A percentile compares a stretch with the other conserved stretches of the same genome.
phyloP scores from a whole-genome alignment of 2,888 invertebrate genomes.

The Drosophila neotestacea region DNA sequence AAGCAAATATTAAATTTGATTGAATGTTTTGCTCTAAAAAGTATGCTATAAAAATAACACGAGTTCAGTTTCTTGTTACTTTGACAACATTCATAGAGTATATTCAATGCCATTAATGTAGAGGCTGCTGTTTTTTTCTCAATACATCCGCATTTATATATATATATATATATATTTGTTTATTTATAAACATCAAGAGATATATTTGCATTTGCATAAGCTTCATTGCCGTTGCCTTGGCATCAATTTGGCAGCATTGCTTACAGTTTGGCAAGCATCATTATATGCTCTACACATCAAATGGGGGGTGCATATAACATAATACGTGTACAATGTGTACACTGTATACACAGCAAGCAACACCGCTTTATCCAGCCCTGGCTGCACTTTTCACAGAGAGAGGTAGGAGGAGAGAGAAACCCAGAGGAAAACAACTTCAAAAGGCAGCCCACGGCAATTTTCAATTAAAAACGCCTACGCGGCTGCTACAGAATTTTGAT shows the following conservation, averaged over 20 bases:
- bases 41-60: not conserved
- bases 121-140: not conserved
- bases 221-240: conserved; percentile 59
- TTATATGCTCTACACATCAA: conserved; percentile 38
- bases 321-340: conserved; percentile 1
- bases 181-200: conserved; percentile 19
- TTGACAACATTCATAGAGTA: not conserved
- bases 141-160: conserved; percentile 10
- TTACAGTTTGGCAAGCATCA: conserved; percentile 66
- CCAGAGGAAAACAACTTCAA: conserved; percentile 58
- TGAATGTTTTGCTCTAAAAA: not conserved
- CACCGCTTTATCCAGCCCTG: conserved; percentile 2
- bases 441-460: conserved; percentile 74
- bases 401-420: not conserved
- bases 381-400: conserved; percentile 53
- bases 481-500: conserved; percentile 32
- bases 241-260: conserved; percentile 70
- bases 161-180: conserved; percentile 25
- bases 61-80: too few relatives aligned
- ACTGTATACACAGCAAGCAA: not conserved
- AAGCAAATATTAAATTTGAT: not conserved
- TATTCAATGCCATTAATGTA: not conserved
- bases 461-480: conserved; percentile 76
- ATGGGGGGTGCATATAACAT: conserved; percentile 9
- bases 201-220: conserved; percentile 56